A percentile compares a stretch with the other conserved stretches of the same genome.
Conservation (phyloP, 2,113 vertebrate species). For the Rhinopithecus roxellana region DNA sequence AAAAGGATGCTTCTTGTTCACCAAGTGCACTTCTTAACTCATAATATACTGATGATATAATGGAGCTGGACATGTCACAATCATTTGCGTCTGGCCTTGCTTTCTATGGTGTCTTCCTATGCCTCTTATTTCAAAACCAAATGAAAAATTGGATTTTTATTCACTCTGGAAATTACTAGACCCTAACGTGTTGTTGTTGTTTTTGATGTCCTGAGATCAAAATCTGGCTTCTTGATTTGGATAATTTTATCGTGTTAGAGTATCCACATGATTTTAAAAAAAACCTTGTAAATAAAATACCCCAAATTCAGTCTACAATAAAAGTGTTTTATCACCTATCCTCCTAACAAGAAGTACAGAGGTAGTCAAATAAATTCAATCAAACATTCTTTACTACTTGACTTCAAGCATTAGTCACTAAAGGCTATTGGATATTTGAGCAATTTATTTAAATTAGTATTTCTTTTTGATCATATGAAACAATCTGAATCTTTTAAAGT, state of each 20-base stretch:
- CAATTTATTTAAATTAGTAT: background rate
- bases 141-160: background rate
- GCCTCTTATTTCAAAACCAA: slow-evolving; percentile 1
- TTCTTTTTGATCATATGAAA: background rate
- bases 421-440: background rate
- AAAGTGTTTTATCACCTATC: slow-evolving; percentile 31
- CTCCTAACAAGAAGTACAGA: background rate
- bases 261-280: background rate
- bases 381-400: background rate
- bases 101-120: background rate
- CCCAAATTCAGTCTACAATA: slow-evolving; percentile 6
- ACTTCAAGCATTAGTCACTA: background rate
- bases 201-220: background rate
- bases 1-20: background rate
- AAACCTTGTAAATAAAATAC: background rate
- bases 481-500: background rate
- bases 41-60: background rate
- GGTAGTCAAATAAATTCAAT: background rate
- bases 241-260: slow-evolving; percentile 1
- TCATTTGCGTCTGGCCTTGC: background rate
- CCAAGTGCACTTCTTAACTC: background rate
- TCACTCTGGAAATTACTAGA: background rate
- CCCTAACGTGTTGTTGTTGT: background rate
- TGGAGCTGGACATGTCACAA: background rate
- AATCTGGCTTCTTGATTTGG: background rate